phyloP scores from a whole-genome alignment of 2,797 vertebrate genomes.

The Sebastes nivosus region DNA sequence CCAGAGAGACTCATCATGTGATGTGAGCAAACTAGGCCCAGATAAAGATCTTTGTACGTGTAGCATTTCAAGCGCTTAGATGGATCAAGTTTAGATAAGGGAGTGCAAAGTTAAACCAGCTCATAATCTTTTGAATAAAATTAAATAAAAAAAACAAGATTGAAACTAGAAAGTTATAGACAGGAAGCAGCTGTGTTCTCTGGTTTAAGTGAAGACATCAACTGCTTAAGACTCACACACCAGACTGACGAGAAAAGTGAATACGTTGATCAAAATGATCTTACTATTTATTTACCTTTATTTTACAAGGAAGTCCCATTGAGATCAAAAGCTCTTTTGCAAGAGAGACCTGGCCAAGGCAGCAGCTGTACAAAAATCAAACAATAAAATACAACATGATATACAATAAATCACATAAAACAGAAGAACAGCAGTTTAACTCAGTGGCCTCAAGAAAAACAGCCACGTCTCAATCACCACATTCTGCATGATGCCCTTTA shows the following conservation, averaged over 20 bases:
- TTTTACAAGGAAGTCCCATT: too few species aligned
- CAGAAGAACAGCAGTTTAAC: too few species aligned
- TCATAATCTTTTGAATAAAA: background rate
- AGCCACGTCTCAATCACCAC: too few species aligned
- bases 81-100: background rate
- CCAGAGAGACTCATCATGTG: background rate
- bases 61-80: background rate
- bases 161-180: background rate
- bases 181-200: background rate
- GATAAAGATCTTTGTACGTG: background rate
- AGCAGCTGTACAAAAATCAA: too few species aligned
- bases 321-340: too few species aligned
- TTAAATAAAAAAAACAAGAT: too few species aligned
- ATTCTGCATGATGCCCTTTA: too few species aligned
- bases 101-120: background rate
- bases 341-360: too few species aligned
- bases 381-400: too few species aligned
- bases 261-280: background rate
- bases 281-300: background rate
- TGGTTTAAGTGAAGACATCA: background rate
- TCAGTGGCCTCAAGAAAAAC: too few species aligned
- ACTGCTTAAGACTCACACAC: fast-evolving
- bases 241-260: background rate
- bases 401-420: too few species aligned
- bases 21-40: background rate